Base-by-base conservation (phyloP, 2,797 vertebrate species). In the Sebastes kiyomatsui region DNA sequence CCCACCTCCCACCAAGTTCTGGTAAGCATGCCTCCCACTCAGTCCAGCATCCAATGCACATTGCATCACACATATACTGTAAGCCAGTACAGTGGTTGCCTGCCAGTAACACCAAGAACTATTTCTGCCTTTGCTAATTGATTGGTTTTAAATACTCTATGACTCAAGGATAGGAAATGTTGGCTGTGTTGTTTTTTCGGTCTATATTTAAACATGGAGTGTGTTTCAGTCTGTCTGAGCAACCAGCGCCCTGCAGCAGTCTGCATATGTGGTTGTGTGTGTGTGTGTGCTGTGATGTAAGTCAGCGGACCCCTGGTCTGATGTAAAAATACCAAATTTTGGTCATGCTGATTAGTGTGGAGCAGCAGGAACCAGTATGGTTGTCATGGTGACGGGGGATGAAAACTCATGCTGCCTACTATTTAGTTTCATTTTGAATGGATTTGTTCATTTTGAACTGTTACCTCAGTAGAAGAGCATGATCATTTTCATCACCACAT, bases 301-400 rank as follows among this genome's bases (percentile, higher is more conserved):
- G 74, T 82, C 62, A 12, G 68, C 42, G 55, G 68, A 78, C 20
- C 14, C 58, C 77, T 27, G 6, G 55, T 86, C 58, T 82, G 69
- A 25, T 74, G 66, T 80, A 81, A 84, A 88, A 83, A 81, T 52
- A 81, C 73, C n/a, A 2, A 72, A 72, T 62, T 69, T 80, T 76
- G 79, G 73, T 82, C 77, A 73, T 74, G 42, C 64, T 60, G 54
- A 83, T 68, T 60, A 69, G 67, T 82, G 67, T 81, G 66, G 60
- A 83, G 72, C 75, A 71, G 61, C 80, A 59, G 78, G 76, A 56
- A 55, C 71, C 72, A 49, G 52, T 79, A 42, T 75, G 74, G 91
- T 93, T 93, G 89, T 87, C 90, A 92, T 92, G 68, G 93, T 85
- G 72, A 92, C 25, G 4, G 59, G 12, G 60, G 61, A 80, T 80